phyloP scores from a whole-genome alignment of 2,888 invertebrate species.

The Gari tellinella region DNA sequence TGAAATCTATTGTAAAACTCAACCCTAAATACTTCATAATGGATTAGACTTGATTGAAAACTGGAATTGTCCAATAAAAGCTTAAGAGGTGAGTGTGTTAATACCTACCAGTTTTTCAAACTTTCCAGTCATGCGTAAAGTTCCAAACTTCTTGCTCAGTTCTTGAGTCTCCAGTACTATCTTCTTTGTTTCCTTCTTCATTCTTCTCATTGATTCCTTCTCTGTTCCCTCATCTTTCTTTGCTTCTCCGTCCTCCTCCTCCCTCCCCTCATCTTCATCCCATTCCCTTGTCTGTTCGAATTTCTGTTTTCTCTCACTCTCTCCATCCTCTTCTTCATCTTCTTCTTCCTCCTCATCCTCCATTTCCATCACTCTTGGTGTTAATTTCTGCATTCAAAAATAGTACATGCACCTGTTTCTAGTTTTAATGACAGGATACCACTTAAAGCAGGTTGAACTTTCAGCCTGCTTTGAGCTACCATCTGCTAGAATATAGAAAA shows the following conservation, averaged over 20 bases:
- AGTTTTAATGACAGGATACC: no score
- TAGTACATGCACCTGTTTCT: no score
- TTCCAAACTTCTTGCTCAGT: constrained; percentile 69
- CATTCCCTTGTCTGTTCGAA: constrained; percentile 32
- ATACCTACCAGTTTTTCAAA: constrained; percentile 69
- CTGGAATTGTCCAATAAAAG: no score
- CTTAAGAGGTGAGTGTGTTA: no score
- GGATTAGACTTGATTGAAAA: no score
- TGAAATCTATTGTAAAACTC: no score
- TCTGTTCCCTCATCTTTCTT: constrained; percentile 55
- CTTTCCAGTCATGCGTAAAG: constrained; percentile 66
- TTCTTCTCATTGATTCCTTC: constrained; percentile 37
- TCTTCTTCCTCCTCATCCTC: constrained; percentile 55
- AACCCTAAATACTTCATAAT: no score
- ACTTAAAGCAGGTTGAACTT: no score
- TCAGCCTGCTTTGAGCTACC: no score
- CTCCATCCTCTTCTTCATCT: constrained; percentile 41
- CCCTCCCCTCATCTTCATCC: constrained; percentile 43
- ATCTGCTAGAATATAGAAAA: no score
- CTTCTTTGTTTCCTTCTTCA: constrained; percentile 21
- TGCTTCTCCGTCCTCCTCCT: constrained; percentile 37
- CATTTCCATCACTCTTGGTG: constrained; percentile 23
- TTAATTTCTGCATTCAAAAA: constrained; percentile 26
- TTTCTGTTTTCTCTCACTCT: constrained; percentile 27
- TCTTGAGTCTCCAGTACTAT: constrained; percentile 61